Conservation (phyloP, 1,140 invertebrate genomes). For the Rhagoletis pomonella region DNA sequence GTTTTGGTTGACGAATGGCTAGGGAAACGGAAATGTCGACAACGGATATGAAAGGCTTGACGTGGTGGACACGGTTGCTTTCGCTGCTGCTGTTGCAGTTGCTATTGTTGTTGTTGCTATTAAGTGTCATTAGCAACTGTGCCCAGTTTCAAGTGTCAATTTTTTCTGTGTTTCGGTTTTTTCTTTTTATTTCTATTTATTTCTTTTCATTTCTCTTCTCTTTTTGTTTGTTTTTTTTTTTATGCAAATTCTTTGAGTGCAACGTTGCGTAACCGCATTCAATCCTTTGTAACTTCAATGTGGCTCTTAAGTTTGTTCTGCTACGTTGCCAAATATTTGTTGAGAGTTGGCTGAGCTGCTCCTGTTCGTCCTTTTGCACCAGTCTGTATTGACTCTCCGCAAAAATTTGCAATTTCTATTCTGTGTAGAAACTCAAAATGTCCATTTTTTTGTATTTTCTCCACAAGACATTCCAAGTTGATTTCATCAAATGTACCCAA, state of each 20-base stretch:
- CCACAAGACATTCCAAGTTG: not conserved
- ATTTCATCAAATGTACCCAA: not conserved
- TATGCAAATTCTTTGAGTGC: conserved; percentile 36
- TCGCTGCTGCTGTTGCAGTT: conserved; percentile 46
- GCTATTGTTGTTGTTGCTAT: conserved; percentile 39
- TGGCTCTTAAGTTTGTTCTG: not conserved
- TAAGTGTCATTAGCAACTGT: conserved; percentile 37
- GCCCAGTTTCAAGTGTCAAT: conserved; percentile 20
- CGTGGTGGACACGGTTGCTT: conserved; percentile 18
- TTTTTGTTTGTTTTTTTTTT: not conserved
- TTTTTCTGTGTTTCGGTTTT: not conserved
- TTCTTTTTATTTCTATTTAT: not conserved
- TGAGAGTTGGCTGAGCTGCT: not conserved
- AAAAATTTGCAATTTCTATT: conserved; percentile 23
- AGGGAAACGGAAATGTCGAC: not conserved
- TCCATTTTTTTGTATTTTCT: not conserved
- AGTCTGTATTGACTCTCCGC: not conserved
- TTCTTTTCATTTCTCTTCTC: conserved; percentile 14
- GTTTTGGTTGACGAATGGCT: not conserved
- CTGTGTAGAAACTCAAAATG: not conserved
- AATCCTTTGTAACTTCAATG: not conserved
- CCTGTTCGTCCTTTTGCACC: not conserved
- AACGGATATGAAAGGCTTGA: conserved; percentile 31
- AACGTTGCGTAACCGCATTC: conserved; percentile 11
- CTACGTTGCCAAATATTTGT: not conserved